Evolutionary conservation across 2,113 vertebrate species (phyloP).

Genomic region (Trichechus manatus): DNA sequence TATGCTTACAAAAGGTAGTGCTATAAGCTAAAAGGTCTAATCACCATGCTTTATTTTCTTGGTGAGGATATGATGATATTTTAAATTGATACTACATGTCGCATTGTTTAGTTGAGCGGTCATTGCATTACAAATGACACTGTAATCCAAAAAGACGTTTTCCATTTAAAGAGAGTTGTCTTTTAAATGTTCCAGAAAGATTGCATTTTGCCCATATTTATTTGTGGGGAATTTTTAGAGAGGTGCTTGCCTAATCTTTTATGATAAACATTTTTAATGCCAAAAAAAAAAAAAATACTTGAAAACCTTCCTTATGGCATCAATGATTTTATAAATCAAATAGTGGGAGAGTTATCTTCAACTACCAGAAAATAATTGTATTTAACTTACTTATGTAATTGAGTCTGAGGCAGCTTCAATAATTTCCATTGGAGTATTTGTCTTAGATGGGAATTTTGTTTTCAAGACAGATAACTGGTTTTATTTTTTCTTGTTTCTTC

Average conservation of each 20-base stretch:
- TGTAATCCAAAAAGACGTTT: neutral
- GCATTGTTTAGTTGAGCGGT: neutral
- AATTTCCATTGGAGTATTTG: neutral
- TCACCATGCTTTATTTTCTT: neutral
- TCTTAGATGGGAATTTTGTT: neutral
- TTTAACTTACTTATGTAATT: neutral
- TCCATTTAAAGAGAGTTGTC: neutral
- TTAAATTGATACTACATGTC: neutral
- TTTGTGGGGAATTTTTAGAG: slow-evolving; percentile 14
- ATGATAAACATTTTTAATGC: slow-evolving; percentile 28
- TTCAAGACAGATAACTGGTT: neutral
- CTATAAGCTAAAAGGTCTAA: slow-evolving; percentile 52
- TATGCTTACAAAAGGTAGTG: slow-evolving; percentile 75
- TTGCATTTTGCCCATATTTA: slow-evolving; percentile 26
- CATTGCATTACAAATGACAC: neutral
- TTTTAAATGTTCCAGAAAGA: slow-evolving; percentile 33
- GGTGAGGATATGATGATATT: neutral
- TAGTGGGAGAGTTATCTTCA: neutral
- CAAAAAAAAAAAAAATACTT: slow-evolving; percentile 33
- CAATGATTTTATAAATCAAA: neutral
- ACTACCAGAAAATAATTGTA: neutral
- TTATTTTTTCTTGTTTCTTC: slow-evolving; percentile 23
- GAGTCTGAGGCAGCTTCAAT: neutral
- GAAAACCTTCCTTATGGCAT: neutral
- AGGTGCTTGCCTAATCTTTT: neutral